Evolutionary conservation across 2,797 vertebrate species (phyloP), one percentile per base, ranked within the genome.

Genomic region (Phoxinus dragarum): DNA sequence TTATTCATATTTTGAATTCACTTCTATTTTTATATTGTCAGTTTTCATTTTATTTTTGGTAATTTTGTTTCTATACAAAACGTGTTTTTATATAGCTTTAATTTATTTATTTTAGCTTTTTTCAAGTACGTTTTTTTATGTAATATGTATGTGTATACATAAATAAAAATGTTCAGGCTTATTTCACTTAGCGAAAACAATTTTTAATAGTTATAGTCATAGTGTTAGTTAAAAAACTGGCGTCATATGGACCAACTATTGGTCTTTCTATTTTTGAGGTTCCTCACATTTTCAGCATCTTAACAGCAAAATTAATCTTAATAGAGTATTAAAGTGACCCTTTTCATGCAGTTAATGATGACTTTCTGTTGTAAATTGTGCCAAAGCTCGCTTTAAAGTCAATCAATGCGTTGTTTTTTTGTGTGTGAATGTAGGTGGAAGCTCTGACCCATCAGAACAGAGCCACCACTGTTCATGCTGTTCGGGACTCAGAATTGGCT

Each of bases 401-500:
- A 80, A 34, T 44, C 4, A 31, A 16, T 64, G 16, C 44, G n/a
- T 54, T 11, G 6, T 76, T 12, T 61, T 52, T 76, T 36, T 72
- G 8, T 81, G 66, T 23, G 40, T 75, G 11, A 74, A 21, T 87
- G 36, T 93, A 99, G 98, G 98, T 99, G 44, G 98, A 99, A 88
- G 96, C 96, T 0, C 90, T 99, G 87, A 99, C 98, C 74, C 97
- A 94, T 84, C 97, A 98, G 90, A 96, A 98, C 91, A 90, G 98
- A 90, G 98, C 97, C 34, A 99, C 98, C 27, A 99, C 98, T 0
- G 98, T 99, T 3, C 98, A 99, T 0, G 98, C 98, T 0, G 96
- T 99, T 14, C 94, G 98, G 7, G 98, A 99, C 88, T 99, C 98
- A 0, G 98, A 99, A 88, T 93, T 99, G n/a, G 98, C 98, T 88